Conservation (phyloP, 2,888 invertebrate genomes). For the Lissonota sp. region DNA sequence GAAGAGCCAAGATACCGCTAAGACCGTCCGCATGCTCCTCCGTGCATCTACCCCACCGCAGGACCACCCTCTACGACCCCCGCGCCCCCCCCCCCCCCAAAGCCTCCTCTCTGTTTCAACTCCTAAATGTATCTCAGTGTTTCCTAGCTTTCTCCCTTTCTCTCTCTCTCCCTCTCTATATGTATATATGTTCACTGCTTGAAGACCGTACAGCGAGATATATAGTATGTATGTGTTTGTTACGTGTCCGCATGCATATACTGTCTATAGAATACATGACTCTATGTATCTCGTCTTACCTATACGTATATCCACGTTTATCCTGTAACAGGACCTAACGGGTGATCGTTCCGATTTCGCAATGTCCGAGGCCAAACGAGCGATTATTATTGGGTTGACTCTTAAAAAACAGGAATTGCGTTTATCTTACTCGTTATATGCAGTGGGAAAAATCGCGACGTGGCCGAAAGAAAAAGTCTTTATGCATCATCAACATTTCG, state of each 20-base stretch:
- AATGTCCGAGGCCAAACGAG: background rate
- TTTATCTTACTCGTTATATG: too few relatives aligned
- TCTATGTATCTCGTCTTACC: slow-evolving; percentile 56
- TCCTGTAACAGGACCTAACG: slow-evolving; percentile 69
- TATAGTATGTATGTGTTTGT: slow-evolving; percentile 15
- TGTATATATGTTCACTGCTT: slow-evolving; percentile 58
- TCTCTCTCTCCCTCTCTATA: slow-evolving; percentile 69
- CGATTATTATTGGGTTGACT: too few relatives aligned
- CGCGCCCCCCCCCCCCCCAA: slow-evolving; percentile 55
- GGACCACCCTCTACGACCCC: slow-evolving; percentile 70
- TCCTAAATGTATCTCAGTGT: slow-evolving; percentile 72
- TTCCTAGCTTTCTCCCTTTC: slow-evolving; percentile 71
- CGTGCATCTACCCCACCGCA: slow-evolving; percentile 79
- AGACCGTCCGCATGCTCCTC: slow-evolving; percentile 80
- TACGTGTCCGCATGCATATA: slow-evolving; percentile 44
- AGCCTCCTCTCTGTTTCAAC: slow-evolving; percentile 57
- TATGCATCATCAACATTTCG: too few relatives aligned
- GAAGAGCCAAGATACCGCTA: slow-evolving; percentile 82
- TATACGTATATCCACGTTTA: slow-evolving; percentile 60
- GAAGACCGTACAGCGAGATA: slow-evolving; percentile 19
- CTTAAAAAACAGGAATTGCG: background rate
- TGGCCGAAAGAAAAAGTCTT: too few relatives aligned
- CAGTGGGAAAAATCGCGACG: too few relatives aligned
- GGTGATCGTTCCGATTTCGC: slow-evolving; percentile 69
- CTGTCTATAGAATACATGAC: background rate